Evolutionary conservation across 37 sponge, comb jelly and placozoan genomes (phyloP).

Genomic region (Beroe ovata): DNA sequence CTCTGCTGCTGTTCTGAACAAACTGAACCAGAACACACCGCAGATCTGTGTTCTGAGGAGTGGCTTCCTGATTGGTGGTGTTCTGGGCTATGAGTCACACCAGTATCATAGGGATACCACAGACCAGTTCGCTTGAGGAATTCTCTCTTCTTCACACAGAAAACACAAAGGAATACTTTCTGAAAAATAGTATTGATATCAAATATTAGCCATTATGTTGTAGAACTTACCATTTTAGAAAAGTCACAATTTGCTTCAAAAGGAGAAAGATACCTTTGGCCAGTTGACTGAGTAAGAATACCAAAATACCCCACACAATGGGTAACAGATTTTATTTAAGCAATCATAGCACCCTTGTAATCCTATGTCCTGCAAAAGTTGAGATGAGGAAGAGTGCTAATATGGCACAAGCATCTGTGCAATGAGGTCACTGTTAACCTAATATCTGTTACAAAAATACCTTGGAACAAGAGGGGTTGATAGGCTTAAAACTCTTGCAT

Average conservation of each 20-base stretch:
- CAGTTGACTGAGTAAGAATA: constrained; percentile 62
- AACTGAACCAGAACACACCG: neutral
- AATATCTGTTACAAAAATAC: no score
- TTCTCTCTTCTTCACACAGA: constrained; percentile 53
- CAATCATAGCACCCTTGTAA: constrained; percentile 54
- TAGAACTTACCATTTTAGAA: no score
- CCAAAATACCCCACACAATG: constrained; percentile 51
- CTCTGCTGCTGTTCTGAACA: neutral
- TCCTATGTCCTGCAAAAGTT: constrained; percentile 61
- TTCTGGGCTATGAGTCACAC: neutral
- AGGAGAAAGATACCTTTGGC: constrained; percentile 64
- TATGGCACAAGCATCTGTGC: no score
- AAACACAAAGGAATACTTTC: constrained; percentile 67
- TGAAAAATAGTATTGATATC: constrained; percentile 2
- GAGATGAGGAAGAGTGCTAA: no score
- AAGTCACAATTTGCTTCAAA: no score
- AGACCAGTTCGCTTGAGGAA: constrained; percentile 43
- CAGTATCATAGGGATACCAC: constrained; percentile 56
- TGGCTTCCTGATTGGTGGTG: neutral
- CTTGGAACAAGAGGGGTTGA: neutral
- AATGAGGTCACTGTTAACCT: no score
- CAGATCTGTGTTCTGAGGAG: neutral
- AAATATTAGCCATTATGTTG: no score
- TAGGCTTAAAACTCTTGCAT: constrained; percentile 48
- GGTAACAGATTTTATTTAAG: constrained; percentile 44